Evolutionary conservation across 2,888 invertebrate genomes (phyloP).

Genomic region (Volucella inflata): DNA sequence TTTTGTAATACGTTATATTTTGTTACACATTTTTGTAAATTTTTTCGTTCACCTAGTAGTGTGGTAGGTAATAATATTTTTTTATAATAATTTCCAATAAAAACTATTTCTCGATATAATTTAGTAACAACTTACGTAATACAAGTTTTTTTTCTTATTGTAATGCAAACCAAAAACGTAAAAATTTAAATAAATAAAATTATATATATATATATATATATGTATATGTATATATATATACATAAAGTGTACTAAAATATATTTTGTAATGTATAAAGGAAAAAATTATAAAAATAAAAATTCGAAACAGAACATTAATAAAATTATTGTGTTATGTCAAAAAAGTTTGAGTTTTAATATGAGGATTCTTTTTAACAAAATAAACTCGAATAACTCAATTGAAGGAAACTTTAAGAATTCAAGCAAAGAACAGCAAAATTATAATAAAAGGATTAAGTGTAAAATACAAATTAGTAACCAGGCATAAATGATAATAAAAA

Average conservation of each 20-base stretch:
- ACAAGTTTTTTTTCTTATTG: conserved; percentile 53
- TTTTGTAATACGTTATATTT: conserved; percentile 47
- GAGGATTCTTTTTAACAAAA: background rate
- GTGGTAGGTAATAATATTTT: conserved; percentile 28
- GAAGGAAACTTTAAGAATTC: too few species aligned
- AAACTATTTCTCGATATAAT: conserved; percentile 66
- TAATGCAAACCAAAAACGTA: conserved; percentile 55
- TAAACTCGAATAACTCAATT: background rate
- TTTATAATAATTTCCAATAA: conserved; percentile 53
- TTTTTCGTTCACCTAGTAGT: conserved; percentile 25
- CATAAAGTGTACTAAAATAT: conserved; percentile 65
- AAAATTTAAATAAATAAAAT: conserved; percentile 57
- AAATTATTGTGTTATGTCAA: conserved; percentile 69
- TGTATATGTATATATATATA: conserved; percentile 43
- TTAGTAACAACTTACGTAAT: conserved; percentile 48
- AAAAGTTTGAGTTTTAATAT: conserved; percentile 27
- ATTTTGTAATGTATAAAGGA: conserved; percentile 74
- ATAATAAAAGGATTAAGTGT: too few species aligned
- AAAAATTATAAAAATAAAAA: conserved; percentile 57
- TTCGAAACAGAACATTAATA: conserved; percentile 54
- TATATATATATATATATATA: conserved; percentile 43
- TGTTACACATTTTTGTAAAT: conserved; percentile 54
- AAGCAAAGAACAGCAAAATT: too few species aligned
- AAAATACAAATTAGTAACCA: too few species aligned
- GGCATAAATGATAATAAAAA: too few species aligned